A percentile compares a stretch with the other conserved stretches of the same genome.
Evolutionary conservation across 2,888 invertebrate genomes (phyloP).

Genomic region (Tupiocoris notatus): DNA sequence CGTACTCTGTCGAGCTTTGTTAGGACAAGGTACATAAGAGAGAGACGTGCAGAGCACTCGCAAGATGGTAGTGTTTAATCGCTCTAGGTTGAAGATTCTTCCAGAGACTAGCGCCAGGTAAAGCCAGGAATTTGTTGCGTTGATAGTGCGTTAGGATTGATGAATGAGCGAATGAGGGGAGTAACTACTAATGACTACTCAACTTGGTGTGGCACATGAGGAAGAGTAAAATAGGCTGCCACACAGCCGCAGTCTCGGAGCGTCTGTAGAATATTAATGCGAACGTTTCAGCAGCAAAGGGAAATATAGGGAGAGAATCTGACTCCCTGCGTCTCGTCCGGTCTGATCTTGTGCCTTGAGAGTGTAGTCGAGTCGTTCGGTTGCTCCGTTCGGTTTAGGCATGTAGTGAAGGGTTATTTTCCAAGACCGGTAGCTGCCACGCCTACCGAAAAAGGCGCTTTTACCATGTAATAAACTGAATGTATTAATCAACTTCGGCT

Average conservation of each 20-base stretch:
- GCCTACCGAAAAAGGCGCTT: slow-evolving; percentile 27
- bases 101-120: background rate
- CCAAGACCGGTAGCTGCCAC: slow-evolving; percentile 41
- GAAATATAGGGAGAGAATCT: slow-evolving; percentile 1
- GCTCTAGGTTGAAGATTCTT: background rate
- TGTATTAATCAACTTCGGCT: slow-evolving; percentile 43
- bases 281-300: background rate
- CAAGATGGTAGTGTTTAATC: background rate
- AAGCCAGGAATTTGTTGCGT: slow-evolving; percentile 31
- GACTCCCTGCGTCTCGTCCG: too few relatives aligned
- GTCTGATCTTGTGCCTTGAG: background rate
- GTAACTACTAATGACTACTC: slow-evolving; percentile 36
- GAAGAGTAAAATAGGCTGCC: background rate
- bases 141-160: slow-evolving; percentile 40
- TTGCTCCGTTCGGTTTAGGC: background rate
- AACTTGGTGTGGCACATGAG: background rate
- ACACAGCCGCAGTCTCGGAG: background rate
- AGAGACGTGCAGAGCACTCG: background rate
- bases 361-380: background rate
- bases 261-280: slow-evolving; percentile 40
- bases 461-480: slow-evolving; percentile 41
- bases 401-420: background rate
- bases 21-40: background rate
- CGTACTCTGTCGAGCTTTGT: too few relatives aligned
- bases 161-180: slow-evolving; percentile 40